Evolutionary conservation across 2,888 invertebrate species (phyloP), one percentile per base, ranked within the genome.

Genomic region (Macrosoma leucophasiata): DNA sequence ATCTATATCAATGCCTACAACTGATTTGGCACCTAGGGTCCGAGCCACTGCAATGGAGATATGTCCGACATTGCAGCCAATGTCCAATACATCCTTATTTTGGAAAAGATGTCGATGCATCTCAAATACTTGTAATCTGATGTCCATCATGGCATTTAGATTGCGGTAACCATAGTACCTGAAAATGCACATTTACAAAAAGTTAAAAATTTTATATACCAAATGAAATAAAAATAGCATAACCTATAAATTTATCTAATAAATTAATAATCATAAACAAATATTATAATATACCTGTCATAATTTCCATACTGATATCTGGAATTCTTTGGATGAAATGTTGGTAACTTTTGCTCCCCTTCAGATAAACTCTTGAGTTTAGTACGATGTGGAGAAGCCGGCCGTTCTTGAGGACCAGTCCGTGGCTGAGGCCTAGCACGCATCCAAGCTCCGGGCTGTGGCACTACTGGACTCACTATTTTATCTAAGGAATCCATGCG

Each of bases 1-100:
- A 82, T 99, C 98, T 52, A 99, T 98, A 68, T 99, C 98, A 49
- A 98, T 91, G 38, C 98, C 99, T 35, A 94, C 87, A 36, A 98
- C 92, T 46, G 92, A 92, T 43, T 89, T 89, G 2, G 98, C 97
- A 18, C 89, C 87, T 50, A 95, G 90, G 55, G 95, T 93, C 43
- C 93, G 87, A 0, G 96, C 98, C 28, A 99, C 88, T 0, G 93
- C 90, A 21, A 98, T 87, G 6, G 98, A 96, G 50, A 99, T 89
- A 66, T 97, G 95, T 1, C 99, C 99, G 40, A 96, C 93, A 77
- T 99, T 99, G 75, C 98, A 99, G 9, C 99, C 99, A 61, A 99
- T 93, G 65, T 99, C 99, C 45, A 99, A 84, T 24, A 98, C 92
- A 72, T 96, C 94, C 74, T 95, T 97, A 46, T 91, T 91, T 44